Evolutionary conservation across 2,113 vertebrate genomes (phyloP).

Genomic region (Bucco capensis): DNA sequence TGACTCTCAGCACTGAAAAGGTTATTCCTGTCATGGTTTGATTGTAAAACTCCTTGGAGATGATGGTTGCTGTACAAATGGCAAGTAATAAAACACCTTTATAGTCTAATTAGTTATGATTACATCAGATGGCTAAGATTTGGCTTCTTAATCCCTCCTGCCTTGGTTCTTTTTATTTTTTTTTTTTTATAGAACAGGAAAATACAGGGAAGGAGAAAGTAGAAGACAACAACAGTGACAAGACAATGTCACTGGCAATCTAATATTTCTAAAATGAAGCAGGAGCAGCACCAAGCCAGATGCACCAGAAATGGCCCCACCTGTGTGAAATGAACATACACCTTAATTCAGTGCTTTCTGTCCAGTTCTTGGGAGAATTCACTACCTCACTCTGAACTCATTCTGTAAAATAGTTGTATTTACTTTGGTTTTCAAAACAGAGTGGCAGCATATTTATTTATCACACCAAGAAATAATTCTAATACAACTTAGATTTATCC

Average conservation of each 20-base stretch:
- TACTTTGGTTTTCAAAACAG: not conserved
- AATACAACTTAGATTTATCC: not conserved
- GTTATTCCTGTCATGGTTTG: not conserved
- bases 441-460: not conserved
- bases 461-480: not conserved
- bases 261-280: not conserved
- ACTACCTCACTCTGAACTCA: not conserved
- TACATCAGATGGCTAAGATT: not conserved
- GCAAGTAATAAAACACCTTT: not conserved
- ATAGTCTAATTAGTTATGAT: not conserved
- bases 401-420: not conserved
- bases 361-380: not conserved
- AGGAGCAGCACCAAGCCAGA: not conserved
- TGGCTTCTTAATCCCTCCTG: not conserved
- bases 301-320: not conserved
- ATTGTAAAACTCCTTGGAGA: not conserved
- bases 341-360: not conserved
- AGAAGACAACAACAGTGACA: not conserved
- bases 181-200: not conserved
- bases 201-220: not conserved
- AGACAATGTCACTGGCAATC: not conserved
- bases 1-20: not conserved
- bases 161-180: too few relatives aligned
- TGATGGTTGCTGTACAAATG: not conserved
- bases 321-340: rapidly evolving